Evolutionary conservation across 1,140 invertebrate genomes (phyloP).

Genomic region (Nasonia giraulti): DNA sequence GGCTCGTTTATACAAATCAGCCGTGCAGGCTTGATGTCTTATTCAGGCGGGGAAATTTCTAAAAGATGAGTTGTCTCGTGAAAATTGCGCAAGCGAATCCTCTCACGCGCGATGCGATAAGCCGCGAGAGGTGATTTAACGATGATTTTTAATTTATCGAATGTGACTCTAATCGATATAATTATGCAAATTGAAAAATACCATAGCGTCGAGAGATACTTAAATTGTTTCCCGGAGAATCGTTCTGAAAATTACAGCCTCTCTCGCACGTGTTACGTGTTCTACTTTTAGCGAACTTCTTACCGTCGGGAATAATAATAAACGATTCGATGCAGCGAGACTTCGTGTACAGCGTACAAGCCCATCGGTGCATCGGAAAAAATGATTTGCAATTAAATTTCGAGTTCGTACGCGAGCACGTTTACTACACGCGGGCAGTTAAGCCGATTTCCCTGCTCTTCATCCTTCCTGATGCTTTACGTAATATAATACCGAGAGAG

Average conservation of each 20-base stretch:
- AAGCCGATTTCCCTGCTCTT: conserved; percentile 38
- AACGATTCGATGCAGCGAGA: too few species aligned
- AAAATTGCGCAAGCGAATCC: neutral
- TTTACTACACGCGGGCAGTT: conserved; percentile 25
- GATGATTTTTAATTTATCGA: neutral
- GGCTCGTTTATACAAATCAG: too few species aligned
- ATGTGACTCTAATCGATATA: neutral
- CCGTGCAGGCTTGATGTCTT: neutral
- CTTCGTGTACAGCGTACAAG: too few species aligned
- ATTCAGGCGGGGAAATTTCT: neutral
- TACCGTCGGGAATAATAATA: too few species aligned
- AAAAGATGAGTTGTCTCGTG: neutral
- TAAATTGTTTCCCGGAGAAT: neutral
- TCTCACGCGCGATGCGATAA: neutral
- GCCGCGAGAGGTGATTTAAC: neutral
- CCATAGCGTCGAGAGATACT: neutral
- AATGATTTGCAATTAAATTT: conserved; percentile 38
- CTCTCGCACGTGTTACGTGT: too few species aligned
- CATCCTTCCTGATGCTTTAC: conserved; percentile 41
- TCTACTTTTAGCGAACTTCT: too few species aligned
- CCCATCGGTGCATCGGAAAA: neutral
- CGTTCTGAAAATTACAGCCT: too few species aligned
- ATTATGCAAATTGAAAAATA: neutral
- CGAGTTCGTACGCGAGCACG: neutral
- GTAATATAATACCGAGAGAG: conserved; percentile 18